These are phyloP conservation scores for Tubulanus polymorphus DNA, from an alignment of 2,888 invertebrate species.

Conservation along the genomic window DNA sequence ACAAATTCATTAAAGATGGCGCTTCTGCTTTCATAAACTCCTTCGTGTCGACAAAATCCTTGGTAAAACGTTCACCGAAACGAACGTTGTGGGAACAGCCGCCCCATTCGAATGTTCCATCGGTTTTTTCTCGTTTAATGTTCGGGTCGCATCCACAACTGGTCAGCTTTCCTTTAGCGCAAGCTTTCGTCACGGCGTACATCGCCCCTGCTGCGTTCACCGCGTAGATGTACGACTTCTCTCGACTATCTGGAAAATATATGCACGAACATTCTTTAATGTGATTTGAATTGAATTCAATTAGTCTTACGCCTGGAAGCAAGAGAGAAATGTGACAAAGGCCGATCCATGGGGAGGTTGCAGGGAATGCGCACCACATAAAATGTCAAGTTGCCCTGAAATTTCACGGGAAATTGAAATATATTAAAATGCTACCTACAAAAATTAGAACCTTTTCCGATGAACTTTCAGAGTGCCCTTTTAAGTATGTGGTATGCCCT, in stretches of 20 bases:
- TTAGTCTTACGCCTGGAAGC: no score
- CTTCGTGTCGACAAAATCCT: constrained; percentile 78
- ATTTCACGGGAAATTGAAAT: no score
- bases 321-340: neutral
- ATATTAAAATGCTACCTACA: no score
- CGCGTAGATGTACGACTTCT: constrained; percentile 85
- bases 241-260: constrained; percentile 70
- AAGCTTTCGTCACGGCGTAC: constrained; percentile 81
- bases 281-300: no score
- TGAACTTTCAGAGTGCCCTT: no score
- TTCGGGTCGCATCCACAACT: constrained; percentile 84
- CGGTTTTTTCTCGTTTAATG: constrained; percentile 67
- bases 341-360: neutral
- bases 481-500: no score
- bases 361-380: no score
- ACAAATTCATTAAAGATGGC: constrained; percentile 80
- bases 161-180: constrained; percentile 66
- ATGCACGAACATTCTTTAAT: no score
- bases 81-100: constrained; percentile 76
- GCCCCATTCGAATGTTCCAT: constrained; percentile 75
- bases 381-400: no score
- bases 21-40: constrained; percentile 72
- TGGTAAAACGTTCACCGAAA: constrained; percentile 79
- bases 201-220: constrained; percentile 85
- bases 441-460: no score